phyloP scores from a whole-genome alignment of 2,113 vertebrate species.

The Nansenia antarctica region DNA sequence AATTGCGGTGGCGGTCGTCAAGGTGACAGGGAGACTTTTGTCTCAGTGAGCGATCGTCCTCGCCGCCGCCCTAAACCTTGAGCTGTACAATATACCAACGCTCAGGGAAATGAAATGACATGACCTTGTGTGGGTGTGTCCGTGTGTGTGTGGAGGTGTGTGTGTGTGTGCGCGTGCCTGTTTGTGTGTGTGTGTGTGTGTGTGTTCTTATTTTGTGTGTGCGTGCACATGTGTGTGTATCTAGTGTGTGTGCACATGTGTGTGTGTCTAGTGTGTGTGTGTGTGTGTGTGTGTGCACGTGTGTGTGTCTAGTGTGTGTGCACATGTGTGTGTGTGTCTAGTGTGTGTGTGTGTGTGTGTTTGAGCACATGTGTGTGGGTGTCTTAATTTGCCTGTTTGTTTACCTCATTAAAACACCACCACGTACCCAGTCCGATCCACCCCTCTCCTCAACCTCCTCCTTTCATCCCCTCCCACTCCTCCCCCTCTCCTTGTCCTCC shows the following conservation, averaged over 20 bases:
- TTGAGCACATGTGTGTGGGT: not conserved
- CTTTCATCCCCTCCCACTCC: not conserved
- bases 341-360: not conserved
- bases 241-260: not conserved
- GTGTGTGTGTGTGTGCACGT: not conserved
- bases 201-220: too few species aligned
- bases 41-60: constrained; percentile 6
- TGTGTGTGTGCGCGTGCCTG: constrained; percentile 8
- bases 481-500: not conserved
- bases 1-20: constrained; percentile 14
- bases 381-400: not conserved
- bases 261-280: not conserved
- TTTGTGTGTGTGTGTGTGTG: constrained; percentile 12
- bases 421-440: not conserved
- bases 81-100: not conserved
- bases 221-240: constrained; percentile 7
- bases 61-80: not conserved
- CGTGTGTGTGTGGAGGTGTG: constrained; percentile 3
- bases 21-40: constrained; percentile 26
- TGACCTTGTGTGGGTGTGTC: constrained; percentile 6
- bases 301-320: not conserved
- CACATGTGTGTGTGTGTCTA: not conserved
- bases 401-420: not conserved
- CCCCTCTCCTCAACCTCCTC: not conserved
- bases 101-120: constrained; percentile 1